Evolutionary conservation across 1,140 invertebrate species (phyloP), one percentile per base, ranked within the genome.

Genomic region (Diorhabda carinulata): DNA sequence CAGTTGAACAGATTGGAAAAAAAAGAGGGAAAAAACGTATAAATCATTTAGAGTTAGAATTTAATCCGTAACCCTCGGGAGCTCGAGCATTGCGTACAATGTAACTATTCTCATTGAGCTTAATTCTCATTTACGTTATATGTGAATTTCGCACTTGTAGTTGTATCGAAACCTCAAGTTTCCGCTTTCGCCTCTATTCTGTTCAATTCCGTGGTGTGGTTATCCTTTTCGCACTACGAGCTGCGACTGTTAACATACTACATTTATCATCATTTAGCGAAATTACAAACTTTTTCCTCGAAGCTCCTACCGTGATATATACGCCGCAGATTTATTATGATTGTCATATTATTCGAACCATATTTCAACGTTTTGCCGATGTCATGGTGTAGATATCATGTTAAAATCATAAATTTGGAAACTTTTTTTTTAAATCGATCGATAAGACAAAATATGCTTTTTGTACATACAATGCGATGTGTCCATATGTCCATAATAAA

Each of bases 211-310:
- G 47, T n/a, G 47, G 47, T 52, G 47, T n/a, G 47, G 47, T 52
- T 52, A 52, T 52, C 6, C 47, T n/a, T 8, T n/a, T 52, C 47
- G 47, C 47, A 52, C 47, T 52, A 52, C 6, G n/a, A 52, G 47
- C 47, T 52, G n/a, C 47, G 47, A 52, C 6, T n/a, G 6, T 6
- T 8, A 52, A 52, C 47, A 3, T 52, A 52, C 47, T 43, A 62
- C 61, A 62, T 62, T 62, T 43, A 43, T 62, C 61, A 62, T 62
- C 61, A 62, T 62, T 62, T 62, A 43, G 61, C 61, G 61, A 44
- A 44, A 62, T 62, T 62, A 62, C 41, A 62, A 62, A 62, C 61
- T 62, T 62, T 62, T 62, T 62, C 43, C n/a, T 10, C 43, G 61
- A 62, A 43, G 25, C 9, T 62, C 61, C 43, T n/a, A n/a, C n/a